Base-by-base conservation (phyloP, 1,140 invertebrate genomes). In the Gonatopus flavifemur region DNA sequence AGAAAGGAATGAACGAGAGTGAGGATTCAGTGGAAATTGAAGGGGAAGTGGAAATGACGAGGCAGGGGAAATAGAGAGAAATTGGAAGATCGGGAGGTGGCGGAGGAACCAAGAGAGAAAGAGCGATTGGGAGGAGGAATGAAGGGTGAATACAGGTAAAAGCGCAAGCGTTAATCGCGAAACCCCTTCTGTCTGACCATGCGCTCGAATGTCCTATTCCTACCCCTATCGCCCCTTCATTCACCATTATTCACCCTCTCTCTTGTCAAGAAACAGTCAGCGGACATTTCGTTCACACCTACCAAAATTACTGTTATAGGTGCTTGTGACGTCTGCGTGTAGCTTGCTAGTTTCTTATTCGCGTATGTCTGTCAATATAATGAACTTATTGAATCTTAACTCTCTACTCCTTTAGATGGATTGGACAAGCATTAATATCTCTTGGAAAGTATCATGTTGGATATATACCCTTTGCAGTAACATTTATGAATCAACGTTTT, bases 251-350 rank as follows among this genome's bases (percentile, higher is more conserved):
- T 43, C 37, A 44, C 32, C 46, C 53, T 44, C 42, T 35, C 24
- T 31, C 35, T 24, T 25, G 30, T 25, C 28, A 36, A 22, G 28
- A 9, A 19, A 13, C 38, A 15, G 35, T 13, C 41, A 25, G 16
- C 28, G 13, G 21, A 15, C 48, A 48, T 67, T 66, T 69, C 64
- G 70, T 76, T 76, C 63, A 72, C 70, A 73, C 71, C 73, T 74
- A 67, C 66, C 63, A 47, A 71, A 71, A 70, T 72, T 67, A 70
- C 68, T 66, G 58, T 67, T 66, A 72, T 68, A 67, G 69, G 60
- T 62, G 59, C 62, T 55, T 32, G 32, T 60, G 57, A 57, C 68
- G 69, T 58, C 60, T 65, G 69, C 67, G 66, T 61, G 48, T 39
- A 52, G n/a, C n/a, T n/a, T n/a, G n/a, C 13, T 48, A 20, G 19